These are phyloP conservation scores for Drosophila prosaltans DNA, from an alignment of 1,140 invertebrate genomes.

Conservation along the genomic window DNA sequence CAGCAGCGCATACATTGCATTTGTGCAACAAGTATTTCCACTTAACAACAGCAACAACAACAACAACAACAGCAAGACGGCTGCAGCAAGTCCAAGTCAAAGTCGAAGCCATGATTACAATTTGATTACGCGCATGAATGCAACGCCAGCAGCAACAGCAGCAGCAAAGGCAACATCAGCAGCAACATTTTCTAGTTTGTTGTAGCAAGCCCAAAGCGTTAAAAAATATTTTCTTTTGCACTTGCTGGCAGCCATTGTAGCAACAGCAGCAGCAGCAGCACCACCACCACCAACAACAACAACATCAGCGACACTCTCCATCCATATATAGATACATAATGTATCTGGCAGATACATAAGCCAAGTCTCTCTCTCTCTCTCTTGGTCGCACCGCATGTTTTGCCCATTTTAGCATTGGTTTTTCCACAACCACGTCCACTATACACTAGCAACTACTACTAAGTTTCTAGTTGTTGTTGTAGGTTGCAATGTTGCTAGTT, in stretches of 20 bases:
- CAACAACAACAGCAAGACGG: conserved; percentile 51
- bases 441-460: conserved; percentile 14
- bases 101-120: conserved; percentile 78
- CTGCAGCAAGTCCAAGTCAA: conserved; percentile 34
- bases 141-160: conserved; percentile 57
- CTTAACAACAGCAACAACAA: conserved; percentile 68
- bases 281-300: conserved; percentile 27
- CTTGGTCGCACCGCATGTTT: conserved; percentile 69
- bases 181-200: conserved; percentile 75
- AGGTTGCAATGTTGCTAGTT: conserved; percentile 19
- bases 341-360: conserved; percentile 76
- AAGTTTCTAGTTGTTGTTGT: conserved; percentile 3
- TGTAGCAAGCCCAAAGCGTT: conserved; percentile 68
- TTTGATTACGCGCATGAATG: conserved; percentile 82
- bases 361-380: conserved; percentile 15
- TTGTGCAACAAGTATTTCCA: conserved; percentile 83
- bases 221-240: conserved; percentile 80
- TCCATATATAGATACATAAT: conserved; percentile 67
- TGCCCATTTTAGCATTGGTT: conserved; percentile 77
- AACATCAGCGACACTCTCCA: conserved; percentile 51
- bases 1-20: conserved; percentile 71
- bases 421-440: conserved; percentile 51
- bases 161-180: conserved; percentile 40
- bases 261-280: conserved; percentile 31
- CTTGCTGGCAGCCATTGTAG: conserved; percentile 50